Conservation (phyloP, 2,797 vertebrate species). For the Characodon lateralis region DNA sequence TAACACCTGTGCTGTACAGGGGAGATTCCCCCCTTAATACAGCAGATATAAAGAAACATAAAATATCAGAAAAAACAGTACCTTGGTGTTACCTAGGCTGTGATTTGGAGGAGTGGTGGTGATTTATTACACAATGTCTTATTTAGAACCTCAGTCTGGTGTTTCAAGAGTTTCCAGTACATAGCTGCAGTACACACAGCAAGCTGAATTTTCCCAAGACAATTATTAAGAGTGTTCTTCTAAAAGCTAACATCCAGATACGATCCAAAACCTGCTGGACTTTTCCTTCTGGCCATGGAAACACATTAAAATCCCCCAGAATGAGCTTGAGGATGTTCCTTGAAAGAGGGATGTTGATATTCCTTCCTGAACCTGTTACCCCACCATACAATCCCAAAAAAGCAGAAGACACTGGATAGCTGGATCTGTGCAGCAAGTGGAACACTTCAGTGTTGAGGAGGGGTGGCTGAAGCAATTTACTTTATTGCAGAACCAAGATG, state of each 20-base stretch:
- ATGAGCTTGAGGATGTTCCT: neutral
- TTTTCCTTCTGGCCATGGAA: neutral
- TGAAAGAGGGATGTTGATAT: neutral
- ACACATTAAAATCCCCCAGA: neutral
- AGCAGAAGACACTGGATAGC: neutral
- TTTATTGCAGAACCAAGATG: too few relatives aligned
- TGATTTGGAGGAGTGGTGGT: neutral
- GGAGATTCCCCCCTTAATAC: slow-evolving; percentile 14
- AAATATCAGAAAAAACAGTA: neutral
- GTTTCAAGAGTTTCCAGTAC: too few relatives aligned
- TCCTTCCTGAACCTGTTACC: neutral
- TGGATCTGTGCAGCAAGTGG: neutral
- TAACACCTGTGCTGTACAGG: slow-evolving; percentile 38
- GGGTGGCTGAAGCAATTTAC: neutral
- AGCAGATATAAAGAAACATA: slow-evolving; percentile 24
- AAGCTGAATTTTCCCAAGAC: too few relatives aligned
- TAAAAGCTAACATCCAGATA: neutral
- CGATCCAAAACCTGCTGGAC: neutral
- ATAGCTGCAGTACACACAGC: too few relatives aligned
- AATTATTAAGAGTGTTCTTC: too few relatives aligned
- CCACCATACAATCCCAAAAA: neutral
- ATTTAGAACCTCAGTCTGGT: too few relatives aligned
- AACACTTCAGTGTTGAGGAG: neutral
- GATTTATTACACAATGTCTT: too few relatives aligned
- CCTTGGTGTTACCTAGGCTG: neutral